Evolutionary conservation across 2,113 vertebrate genomes (phyloP), one percentile per base, ranked within the genome.

Genomic region (Hystrix cristata): DNA sequence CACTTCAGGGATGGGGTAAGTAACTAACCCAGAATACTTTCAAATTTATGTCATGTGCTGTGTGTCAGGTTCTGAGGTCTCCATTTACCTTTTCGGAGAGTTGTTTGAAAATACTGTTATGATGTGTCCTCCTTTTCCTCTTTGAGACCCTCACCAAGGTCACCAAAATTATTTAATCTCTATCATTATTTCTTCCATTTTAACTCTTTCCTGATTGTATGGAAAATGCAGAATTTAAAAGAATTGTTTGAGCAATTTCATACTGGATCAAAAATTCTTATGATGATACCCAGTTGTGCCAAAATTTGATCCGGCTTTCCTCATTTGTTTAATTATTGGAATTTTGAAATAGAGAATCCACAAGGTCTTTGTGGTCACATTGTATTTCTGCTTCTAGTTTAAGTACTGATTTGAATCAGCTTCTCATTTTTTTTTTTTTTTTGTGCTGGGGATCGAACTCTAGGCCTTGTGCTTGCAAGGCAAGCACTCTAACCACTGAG

Each of bases 111-210:
- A 55, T 80, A 88, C 79, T 87, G 71, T 71, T 15, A 38, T 23
- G 53, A 51, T 60, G 29, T 38, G 12, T 78, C 29, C 5, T 78
- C 29, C 5, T 92, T 71, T 84, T n/a, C 5, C 48, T 87, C 12
- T 53, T 10, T 69, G 19, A 93, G 15, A 53, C 0, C 15, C 25
- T 95, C 9, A 8, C 9, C 34, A 92, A 48, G 9, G 31, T 84
- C 9, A 65, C 23, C 48, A 62, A 43, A 9, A 14, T 59, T 59
- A 51, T 48, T 62, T 9, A 51, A 46, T 65, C 14, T 6, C 69
- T 92, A 38, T 25, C 19, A 62, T 38, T 90, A 31, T 57, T 81
- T 67, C 7, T 90, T 93, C 51, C 19, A 78, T 86, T 94, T 88
- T 48, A 46, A 69, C 0, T 46, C 1, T 90, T 87, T 69, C 76